Evolutionary conservation across 1,140 invertebrate genomes (phyloP), one percentile per base, ranked within the genome.

Genomic region (Drosophila virilis): DNA sequence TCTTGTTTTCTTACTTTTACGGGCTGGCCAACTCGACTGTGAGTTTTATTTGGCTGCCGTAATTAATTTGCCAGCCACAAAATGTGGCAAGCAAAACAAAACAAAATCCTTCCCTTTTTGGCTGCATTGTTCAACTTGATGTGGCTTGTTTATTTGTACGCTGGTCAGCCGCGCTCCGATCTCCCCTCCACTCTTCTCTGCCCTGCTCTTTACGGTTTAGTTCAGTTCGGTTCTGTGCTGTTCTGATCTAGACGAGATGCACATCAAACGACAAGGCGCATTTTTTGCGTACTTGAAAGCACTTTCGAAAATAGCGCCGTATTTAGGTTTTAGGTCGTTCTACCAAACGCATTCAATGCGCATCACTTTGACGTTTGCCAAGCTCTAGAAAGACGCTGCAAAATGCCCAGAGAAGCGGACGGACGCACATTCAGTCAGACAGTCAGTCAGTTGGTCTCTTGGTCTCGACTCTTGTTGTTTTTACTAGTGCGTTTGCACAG

Each of bases 1-100:
- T 75, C 46, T 55, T 68, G 74, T 35, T 52, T 58, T 58, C 43
- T 17, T 17, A 32, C n/a, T 37, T 52, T 40, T 66, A 38, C 42
- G 42, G 9, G 13, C 60, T 51, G 17, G 38, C 40, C 42, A 45
- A 43, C 38, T 55, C 38, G 32, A n/a, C 28, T 69, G 65, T 57
- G 65, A 54, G 60, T 60, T 80, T 71, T 61, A 57, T 60, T 80
- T 55, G 59, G 69, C 55, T 61, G 50, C 50, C 46, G 83, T 71
- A 86, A 86, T 86, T 86, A 86, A 88, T 86, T 88, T 82, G 78
- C 69, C 65, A 65, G 80, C 72, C 60, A 88, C 54, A 59, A 59
- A 59, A 45, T 57, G 54, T 42, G 8, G 57, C 54, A 57, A 46
- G 10, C 28, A 57, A 28, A 42, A 57, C 38, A 57, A 57, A 57